Base-by-base conservation (phyloP, 2,797 vertebrate genomes). In the Gymnopithys bicolor region DNA sequence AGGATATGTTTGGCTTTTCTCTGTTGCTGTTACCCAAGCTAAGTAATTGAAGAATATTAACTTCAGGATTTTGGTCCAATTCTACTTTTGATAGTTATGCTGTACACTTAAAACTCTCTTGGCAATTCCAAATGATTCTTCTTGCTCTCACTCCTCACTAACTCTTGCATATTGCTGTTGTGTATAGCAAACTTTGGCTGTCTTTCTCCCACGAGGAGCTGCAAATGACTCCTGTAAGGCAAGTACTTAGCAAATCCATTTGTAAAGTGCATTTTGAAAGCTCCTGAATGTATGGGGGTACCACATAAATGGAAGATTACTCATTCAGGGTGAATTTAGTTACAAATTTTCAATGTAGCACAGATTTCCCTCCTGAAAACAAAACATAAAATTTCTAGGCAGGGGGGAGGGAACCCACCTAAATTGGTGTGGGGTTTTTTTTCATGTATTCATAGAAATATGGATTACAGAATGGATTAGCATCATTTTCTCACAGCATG, bases 361-460 rank as follows among this genome's bases (percentile, higher is more conserved):
- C 80, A 90, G 60, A 80, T 87, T 84, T 73, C 58, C 49, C 51
- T 89, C 39, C 71, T 83, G 64, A 78, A 92, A 96, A 91, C 66
- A 91, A 58, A 18, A 28, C 51, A 51, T 58, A 33, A 55, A 49
- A 52, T 85, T 80, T 83, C 68, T 33, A 19, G 39, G 49, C 11
- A 9, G 37, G 14, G 12, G 6, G 46, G 11, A 33, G 14, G 49
- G 22, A 28, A 53, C 33, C 6, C 27, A 49, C 74, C 52, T 69
- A 68, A 87, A 67, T 18, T 67, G 46, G 24, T 67, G 22, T 48
- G 41, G 41, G 41, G 0, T 33, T 88, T 56, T 81, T 49, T 73
- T 59, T 63, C 7, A 28, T 49, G 7, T 69, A 39, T 91, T 94
- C 43, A 51, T 35, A 76, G 67, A 87, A 86, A 64, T 84, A 35